Base-by-base conservation (phyloP, 2,888 invertebrate species). In the Dendrolimus pini region DNA sequence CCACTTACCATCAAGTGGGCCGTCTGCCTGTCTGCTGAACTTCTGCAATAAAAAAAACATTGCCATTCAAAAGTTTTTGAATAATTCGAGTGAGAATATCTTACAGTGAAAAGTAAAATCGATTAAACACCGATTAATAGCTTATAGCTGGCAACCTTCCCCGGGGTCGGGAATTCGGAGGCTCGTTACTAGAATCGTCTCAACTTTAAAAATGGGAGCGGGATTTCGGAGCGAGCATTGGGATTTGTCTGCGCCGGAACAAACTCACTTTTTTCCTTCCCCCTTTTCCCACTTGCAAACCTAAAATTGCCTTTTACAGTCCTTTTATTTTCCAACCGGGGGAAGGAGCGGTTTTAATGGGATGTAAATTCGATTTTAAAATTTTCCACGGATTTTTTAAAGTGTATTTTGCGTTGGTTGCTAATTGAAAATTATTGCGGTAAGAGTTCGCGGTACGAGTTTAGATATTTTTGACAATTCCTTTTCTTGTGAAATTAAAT, bases 131-230 rank as follows among this genome's bases (percentile, higher is more conserved):
- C 9, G 47, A 47, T 47, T 9, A 9, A 8, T 9, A 12, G 9
- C 8, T 47, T 47, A 47, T 10, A 47, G 47, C 12, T 47, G 47
- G 47, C 47, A 47, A 47, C 47, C 47, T 79, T 77, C 82, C 83
- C 78, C 66, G 73, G 82, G 78, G 76, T 74, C 74, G 82, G 78
- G 82, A 83, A 85, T 88, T 89, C 89, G 89, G 47, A 88, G 89
- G 86, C 87, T 89, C 89, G 89, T 90, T 90, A 89, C 81, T 79
- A 77, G 82, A 86, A 85, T 88, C 88, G 87, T 86, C 87, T 87
- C 82, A 86, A 89, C 85, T 89, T 89, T 87, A 86, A 89, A 84
- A 58, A 85, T 85, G 85, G 82, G 85, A 83, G 83, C 84, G 81
- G 83, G 86, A 87, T 86, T 89, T 86, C 81, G 83, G 89, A 83